phyloP scores from a whole-genome alignment of 1,140 invertebrate species.

The Asbolus verrucosus region DNA sequence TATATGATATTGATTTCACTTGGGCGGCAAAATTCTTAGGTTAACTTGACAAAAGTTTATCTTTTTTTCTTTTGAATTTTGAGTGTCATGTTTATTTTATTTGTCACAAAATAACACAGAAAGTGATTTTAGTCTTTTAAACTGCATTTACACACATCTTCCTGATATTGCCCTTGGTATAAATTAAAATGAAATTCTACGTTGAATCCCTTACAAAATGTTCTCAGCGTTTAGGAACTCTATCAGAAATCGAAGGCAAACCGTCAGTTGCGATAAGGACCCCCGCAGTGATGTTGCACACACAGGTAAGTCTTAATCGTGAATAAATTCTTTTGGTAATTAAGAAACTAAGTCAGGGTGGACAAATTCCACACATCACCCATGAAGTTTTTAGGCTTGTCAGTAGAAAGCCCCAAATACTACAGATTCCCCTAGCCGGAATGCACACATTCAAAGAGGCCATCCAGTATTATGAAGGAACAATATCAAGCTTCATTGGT shows the following conservation, averaged over 20 bases:
- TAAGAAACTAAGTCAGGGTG: conserved; percentile 67
- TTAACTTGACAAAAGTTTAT: neutral
- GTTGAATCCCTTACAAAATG: conserved; percentile 66
- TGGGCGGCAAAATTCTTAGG: too few species aligned
- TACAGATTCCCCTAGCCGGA: conserved; percentile 71
- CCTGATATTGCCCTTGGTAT: conserved; percentile 1
- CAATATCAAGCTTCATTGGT: conserved; percentile 71
- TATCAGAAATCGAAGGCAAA: conserved; percentile 66
- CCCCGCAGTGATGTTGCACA: conserved; percentile 68
- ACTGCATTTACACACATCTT: neutral
- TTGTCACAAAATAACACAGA: conserved; percentile 23
- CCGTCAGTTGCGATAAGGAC: conserved; percentile 67
- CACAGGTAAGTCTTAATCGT: conserved; percentile 65
- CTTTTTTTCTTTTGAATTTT: conserved; percentile 12
- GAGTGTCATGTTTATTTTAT: conserved; percentile 29
- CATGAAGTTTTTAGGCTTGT: conserved; percentile 74
- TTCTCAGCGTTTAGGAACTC: conserved; percentile 68
- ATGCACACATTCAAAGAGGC: conserved; percentile 69
- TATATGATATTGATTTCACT: too few species aligned
- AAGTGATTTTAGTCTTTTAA: conserved; percentile 32
- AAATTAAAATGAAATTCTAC: conserved; percentile 69
- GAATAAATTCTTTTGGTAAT: conserved; percentile 41
- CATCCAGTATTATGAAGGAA: conserved; percentile 66
- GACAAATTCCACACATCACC: conserved; percentile 74
- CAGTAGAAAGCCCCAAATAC: conserved; percentile 66